These are phyloP conservation scores for Machimus rusticus DNA, from an alignment of 2,888 invertebrate genomes.

Conservation along the genomic window DNA sequence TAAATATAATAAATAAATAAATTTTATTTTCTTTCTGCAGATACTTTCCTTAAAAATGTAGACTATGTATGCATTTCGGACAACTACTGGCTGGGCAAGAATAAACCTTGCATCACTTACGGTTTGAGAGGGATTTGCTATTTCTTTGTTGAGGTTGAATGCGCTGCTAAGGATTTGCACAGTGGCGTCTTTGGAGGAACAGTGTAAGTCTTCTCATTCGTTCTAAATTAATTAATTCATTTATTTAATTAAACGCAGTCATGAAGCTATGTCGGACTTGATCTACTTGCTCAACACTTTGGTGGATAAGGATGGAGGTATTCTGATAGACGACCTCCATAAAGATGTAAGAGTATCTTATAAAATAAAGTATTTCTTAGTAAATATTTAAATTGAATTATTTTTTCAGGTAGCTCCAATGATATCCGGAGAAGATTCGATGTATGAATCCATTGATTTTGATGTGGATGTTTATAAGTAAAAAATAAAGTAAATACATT, in stretches of 20 bases:
- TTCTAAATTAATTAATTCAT: not conserved
- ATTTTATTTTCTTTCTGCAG: conserved; percentile 8
- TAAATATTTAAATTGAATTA: not conserved
- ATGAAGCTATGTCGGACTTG: conserved; percentile 91
- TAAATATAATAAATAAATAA: not conserved
- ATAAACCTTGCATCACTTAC: conserved; percentile 97
- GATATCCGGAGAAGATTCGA: conserved; percentile 72
- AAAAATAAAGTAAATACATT: conserved; percentile 42
- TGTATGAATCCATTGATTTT: conserved; percentile 87
- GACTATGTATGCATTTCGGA: conserved; percentile 98
- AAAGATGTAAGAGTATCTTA: conserved; percentile 71
- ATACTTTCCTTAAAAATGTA: conserved; percentile 80
- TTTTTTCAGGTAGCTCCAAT: conserved; percentile 65
- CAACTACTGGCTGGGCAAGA: conserved; percentile 97
- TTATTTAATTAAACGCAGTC: conserved; percentile 59
- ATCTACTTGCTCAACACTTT: conserved; percentile 84
- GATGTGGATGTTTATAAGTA: conserved; percentile 79
- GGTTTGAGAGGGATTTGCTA: conserved; percentile 94
- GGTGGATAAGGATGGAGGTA: conserved; percentile 86
- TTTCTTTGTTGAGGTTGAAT: conserved; percentile 86
- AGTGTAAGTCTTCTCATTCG: conserved; percentile 68
- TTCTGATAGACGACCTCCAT: conserved; percentile 82
- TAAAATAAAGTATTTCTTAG: too few species aligned
- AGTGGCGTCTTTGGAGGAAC: conserved; percentile 96
- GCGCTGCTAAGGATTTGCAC: conserved; percentile 92